Evolutionary conservation across 2,797 vertebrate species (phyloP).

Genomic region (Ispidina picta): DNA sequence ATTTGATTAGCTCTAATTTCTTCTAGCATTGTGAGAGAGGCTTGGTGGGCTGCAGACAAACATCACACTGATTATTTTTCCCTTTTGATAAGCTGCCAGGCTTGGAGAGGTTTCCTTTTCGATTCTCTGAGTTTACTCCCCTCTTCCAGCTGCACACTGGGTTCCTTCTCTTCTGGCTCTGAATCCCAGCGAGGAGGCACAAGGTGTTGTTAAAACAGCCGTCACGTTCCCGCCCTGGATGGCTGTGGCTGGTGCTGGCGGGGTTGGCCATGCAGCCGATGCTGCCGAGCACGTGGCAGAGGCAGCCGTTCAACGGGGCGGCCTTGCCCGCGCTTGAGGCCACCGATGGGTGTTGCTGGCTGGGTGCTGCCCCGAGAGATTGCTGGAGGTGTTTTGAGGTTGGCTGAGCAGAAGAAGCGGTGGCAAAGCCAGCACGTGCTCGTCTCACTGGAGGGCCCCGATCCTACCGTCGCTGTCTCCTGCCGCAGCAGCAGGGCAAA

Average conservation of each 20-base stretch:
- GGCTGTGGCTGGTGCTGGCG: not conserved
- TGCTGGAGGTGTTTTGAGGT: not conserved
- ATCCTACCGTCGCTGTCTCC: not conserved
- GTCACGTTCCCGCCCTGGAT: accelerated
- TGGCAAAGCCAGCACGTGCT: not conserved
- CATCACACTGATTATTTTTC: not conserved
- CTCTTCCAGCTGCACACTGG: not conserved
- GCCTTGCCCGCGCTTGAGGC: not conserved
- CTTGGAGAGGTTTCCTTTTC: not conserved
- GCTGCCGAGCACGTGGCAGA: accelerated
- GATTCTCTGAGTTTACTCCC: not conserved
- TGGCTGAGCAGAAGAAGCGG: not conserved
- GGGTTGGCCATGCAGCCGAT: too few relatives aligned
- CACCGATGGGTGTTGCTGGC: accelerated
- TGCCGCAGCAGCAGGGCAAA: not conserved
- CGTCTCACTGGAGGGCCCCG: accelerated
- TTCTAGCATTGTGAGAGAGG: not conserved
- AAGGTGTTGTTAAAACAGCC: accelerated
- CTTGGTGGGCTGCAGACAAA: constrained; percentile 13
- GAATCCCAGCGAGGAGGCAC: accelerated
- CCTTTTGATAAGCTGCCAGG: constrained; percentile 17
- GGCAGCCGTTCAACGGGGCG: not conserved
- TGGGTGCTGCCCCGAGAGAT: accelerated
- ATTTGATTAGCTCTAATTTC: constrained; percentile 15
- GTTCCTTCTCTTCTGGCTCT: not conserved